Percentiles rank a stretch among this genome's conserved stretches.
Evolutionary conservation across 64 coral and sea anemone species (phyloP).

Genomic region (Actinia tenebrosa): DNA sequence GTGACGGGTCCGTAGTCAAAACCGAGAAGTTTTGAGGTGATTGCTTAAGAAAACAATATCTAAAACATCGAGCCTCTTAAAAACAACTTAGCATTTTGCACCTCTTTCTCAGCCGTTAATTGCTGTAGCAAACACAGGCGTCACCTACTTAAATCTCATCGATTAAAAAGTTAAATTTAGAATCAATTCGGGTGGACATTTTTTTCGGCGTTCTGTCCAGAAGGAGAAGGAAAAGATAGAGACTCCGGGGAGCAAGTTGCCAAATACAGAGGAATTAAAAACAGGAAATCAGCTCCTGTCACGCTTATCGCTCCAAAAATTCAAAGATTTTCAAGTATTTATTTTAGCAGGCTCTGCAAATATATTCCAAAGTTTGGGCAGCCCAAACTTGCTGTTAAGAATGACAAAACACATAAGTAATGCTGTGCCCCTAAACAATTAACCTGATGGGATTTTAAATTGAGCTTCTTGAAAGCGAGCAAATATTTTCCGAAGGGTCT

Average conservation of each 20-base stretch:
- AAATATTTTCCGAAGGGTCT: constrained; percentile 68
- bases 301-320: constrained; percentile 83
- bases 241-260: constrained; percentile 61
- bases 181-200: constrained; percentile 3
- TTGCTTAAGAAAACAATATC: constrained; percentile 31
- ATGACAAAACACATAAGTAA: constrained; percentile 86
- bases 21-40: constrained; percentile 16
- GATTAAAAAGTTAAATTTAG: constrained; percentile 36
- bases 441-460: constrained; percentile 84
- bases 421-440: constrained; percentile 76
- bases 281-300: constrained; percentile 93
- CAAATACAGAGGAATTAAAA: constrained; percentile 37
- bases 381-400: constrained; percentile 69
- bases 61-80: constrained; percentile 30
- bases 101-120: constrained; percentile 33
- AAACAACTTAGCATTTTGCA: constrained; percentile 36
- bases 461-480: constrained; percentile 79
- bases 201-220: constrained; percentile 5
- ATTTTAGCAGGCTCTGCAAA: constrained; percentile 61
- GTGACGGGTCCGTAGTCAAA: constrained; percentile 10
- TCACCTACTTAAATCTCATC: constrained; percentile 29
- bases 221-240: constrained; percentile 62
- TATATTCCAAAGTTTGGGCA: constrained; percentile 74
- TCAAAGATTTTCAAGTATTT: constrained; percentile 83
- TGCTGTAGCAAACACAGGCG: constrained; percentile 36